Percentiles rank a stretch among this genome's conserved stretches.
Evolutionary conservation across 2,888 invertebrate genomes (phyloP).

Genomic region (Axea sp.): DNA sequence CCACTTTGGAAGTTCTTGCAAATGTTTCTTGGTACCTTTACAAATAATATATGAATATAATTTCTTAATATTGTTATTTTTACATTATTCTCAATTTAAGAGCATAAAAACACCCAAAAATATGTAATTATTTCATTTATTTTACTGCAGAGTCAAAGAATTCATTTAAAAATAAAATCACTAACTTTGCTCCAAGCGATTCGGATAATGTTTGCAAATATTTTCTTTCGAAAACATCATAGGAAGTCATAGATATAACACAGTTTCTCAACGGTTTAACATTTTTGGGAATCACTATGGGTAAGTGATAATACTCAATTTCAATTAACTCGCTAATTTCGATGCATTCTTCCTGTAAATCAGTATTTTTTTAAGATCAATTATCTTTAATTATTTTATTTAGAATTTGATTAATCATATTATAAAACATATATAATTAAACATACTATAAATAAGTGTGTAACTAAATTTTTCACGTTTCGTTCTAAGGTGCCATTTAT

Average conservation of each 20-base stretch:
- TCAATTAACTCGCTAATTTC: constrained; percentile 82
- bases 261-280: constrained; percentile 83
- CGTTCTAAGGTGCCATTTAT: constrained; percentile 79
- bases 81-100: no score
- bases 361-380: no score
- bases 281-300: constrained; percentile 81
- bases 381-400: background rate
- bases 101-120: no score
- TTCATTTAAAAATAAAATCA: no score
- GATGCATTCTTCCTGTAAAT: constrained; percentile 83
- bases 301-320: constrained; percentile 86
- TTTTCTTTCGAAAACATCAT: constrained; percentile 85
- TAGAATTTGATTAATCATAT: no score
- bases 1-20: constrained; percentile 81
- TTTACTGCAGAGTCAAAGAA: no score
- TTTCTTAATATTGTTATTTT: no score
- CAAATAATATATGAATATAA: no score
- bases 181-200: constrained; percentile 87
- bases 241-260: constrained; percentile 90
- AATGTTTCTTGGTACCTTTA: constrained; percentile 86
- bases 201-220: constrained; percentile 86
- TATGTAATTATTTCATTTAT: no score
- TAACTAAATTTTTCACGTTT: constrained; percentile 83
- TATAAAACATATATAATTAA: background rate
- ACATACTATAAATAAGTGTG: constrained; percentile 86